A percentile compares a stretch with the other conserved stretches of the same genome.
Evolutionary conservation across 2,113 vertebrate genomes (phyloP).

Genomic region (Cyprinodon brontotheroides): DNA sequence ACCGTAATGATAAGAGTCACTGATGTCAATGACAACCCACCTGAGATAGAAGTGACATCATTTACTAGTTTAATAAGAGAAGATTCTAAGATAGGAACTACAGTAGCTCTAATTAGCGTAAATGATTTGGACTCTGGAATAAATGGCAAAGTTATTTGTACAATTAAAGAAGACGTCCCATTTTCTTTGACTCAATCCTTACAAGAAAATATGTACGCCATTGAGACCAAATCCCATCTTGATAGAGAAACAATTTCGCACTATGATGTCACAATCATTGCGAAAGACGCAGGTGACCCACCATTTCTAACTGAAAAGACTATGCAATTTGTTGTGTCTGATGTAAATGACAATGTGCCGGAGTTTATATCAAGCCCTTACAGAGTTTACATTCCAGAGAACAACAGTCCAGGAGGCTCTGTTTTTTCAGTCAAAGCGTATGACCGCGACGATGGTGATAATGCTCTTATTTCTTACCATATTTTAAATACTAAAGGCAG

Average conservation of each 20-base stretch:
- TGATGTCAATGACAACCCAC: conserved; percentile 78
- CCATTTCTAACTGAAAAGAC: conserved; percentile 45
- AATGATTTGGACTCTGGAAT: conserved; percentile 59
- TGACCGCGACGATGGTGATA: conserved; percentile 60
- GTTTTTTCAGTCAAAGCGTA: conserved; percentile 61
- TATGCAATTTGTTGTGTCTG: conserved; percentile 54
- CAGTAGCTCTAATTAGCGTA: conserved; percentile 57
- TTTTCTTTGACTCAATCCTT: conserved; percentile 61
- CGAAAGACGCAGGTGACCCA: conserved; percentile 57
- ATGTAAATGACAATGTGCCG: conserved; percentile 73
- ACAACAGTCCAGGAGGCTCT: conserved; percentile 48
- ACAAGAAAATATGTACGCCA: conserved; percentile 63
- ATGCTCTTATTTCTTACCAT: conserved; percentile 49
- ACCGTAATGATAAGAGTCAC: conserved; percentile 50
- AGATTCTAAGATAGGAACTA: conserved; percentile 55
- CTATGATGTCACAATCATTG: conserved; percentile 66
- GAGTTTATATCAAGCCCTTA: conserved; percentile 50
- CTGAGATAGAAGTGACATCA: conserved; percentile 85
- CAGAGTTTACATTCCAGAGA: conserved; percentile 64
- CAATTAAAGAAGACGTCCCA: conserved; percentile 36
- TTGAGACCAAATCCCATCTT: conserved; percentile 43
- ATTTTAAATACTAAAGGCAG: conserved; percentile 25
- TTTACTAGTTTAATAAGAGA: conserved; percentile 81
- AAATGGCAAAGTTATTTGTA: conserved; percentile 63
- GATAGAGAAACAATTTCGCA: conserved; percentile 54